Evolutionary conservation across 2,797 vertebrate genomes (phyloP).

Genomic region (Iguana delicatissima): DNA sequence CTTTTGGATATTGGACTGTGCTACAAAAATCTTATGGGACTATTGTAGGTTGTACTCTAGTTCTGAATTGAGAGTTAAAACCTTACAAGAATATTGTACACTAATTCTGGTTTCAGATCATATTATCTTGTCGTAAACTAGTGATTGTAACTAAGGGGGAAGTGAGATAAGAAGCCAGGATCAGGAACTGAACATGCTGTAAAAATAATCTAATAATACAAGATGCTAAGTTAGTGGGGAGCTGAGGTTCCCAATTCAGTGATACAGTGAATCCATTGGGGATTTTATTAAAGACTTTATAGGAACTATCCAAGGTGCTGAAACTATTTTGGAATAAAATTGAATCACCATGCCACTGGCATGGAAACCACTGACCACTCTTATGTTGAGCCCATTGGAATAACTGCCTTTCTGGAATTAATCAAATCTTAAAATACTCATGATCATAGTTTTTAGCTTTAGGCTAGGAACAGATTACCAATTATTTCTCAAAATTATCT

Average conservation of each 20-base stretch:
- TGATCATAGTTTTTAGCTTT: not conserved
- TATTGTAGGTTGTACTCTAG: too few relatives aligned
- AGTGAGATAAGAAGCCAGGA: not conserved
- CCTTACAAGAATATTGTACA: not conserved
- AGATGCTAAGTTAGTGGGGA: not conserved
- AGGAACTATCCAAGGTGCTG: too few relatives aligned
- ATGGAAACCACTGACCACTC: too few relatives aligned
- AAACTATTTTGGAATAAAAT: too few relatives aligned
- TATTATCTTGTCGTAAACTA: too few relatives aligned
- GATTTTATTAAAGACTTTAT: too few relatives aligned
- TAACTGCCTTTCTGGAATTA: not conserved
- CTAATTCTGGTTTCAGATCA: not conserved
- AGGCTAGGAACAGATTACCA: not conserved
- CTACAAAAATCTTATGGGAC: not conserved
- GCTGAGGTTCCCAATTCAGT: too few relatives aligned
- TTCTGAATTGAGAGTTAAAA: not conserved
- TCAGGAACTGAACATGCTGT: not conserved
- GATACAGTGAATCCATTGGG: too few relatives aligned
- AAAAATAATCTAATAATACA: not conserved
- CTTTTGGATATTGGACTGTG: too few relatives aligned
- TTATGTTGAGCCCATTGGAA: not conserved
- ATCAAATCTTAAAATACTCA: too few relatives aligned
- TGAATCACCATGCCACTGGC: too few relatives aligned
- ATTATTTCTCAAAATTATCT: not conserved
- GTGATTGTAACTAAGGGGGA: too few relatives aligned